Percentiles rank a stretch among this genome's conserved stretches.
Conservation (phyloP, 1,140 invertebrate genomes). For the Drosophila elegans region DNA sequence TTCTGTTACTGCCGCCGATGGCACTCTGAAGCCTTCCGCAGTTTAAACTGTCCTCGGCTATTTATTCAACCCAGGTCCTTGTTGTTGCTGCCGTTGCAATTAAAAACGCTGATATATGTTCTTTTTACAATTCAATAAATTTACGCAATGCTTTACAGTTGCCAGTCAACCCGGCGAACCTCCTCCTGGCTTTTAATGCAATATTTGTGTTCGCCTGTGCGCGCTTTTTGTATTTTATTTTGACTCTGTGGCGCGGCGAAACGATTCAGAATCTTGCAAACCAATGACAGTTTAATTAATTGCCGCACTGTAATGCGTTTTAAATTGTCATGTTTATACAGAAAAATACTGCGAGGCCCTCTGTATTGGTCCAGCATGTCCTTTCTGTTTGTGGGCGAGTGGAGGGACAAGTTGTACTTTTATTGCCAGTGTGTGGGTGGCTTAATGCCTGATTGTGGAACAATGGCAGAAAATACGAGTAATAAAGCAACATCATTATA, state of each 20-base stretch:
- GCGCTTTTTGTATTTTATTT: constrained; percentile 49
- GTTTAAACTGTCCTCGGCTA: constrained; percentile 62
- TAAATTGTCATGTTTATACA: constrained; percentile 83
- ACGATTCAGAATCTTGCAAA: constrained; percentile 77
- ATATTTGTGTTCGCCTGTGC: constrained; percentile 45
- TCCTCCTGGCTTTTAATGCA: constrained; percentile 57
- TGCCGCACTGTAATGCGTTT: constrained; percentile 81
- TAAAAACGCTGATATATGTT: constrained; percentile 82
- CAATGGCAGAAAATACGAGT: constrained; percentile 23
- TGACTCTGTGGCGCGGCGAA: constrained; percentile 70
- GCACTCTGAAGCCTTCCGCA: constrained; percentile 4
- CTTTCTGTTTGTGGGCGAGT: constrained; percentile 17
- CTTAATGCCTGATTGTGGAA: constrained; percentile 27
- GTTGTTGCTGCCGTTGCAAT: constrained; percentile 63
- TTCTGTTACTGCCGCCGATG: constrained; percentile 8
- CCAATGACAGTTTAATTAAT: constrained; percentile 83
- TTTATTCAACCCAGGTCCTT: constrained; percentile 56
- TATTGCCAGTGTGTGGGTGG: constrained; percentile 20
- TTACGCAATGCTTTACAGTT: constrained; percentile 72
- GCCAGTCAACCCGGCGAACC: constrained; percentile 25
- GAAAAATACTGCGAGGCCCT: constrained; percentile 34
- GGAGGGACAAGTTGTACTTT: constrained; percentile 30
- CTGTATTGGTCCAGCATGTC: constrained; percentile 8
- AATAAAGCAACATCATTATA: constrained; percentile 32
- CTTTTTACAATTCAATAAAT: constrained; percentile 83